Evolutionary conservation across 2,113 vertebrate genomes (phyloP).

Genomic region (Scortum barcoo): DNA sequence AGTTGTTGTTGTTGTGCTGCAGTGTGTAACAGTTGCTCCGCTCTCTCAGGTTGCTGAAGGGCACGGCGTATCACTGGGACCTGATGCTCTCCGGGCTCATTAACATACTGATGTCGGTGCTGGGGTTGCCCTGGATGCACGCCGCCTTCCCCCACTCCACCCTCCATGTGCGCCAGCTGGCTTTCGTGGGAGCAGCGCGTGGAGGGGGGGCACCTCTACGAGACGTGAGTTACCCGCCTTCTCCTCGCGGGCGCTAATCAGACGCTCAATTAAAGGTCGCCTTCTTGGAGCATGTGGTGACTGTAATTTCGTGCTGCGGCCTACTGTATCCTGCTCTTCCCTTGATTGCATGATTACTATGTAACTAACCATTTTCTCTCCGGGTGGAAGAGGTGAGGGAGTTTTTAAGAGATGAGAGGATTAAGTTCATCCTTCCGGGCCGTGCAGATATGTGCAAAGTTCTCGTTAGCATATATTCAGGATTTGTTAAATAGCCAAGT

Average conservation of each 20-base stretch:
- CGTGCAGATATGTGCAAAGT: conserved; percentile 24
- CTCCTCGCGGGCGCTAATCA: conserved; percentile 41
- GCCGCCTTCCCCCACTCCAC: conserved; percentile 97
- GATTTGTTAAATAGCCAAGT: conserved; percentile 34
- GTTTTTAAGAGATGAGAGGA: conserved; percentile 55
- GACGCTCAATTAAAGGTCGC: conserved; percentile 61
- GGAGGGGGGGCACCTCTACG: conserved; percentile 96
- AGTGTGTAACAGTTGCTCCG: conserved; percentile 13
- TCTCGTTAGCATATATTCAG: conserved; percentile 30
- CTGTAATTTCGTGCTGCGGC: conserved; percentile 51
- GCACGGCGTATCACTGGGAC: conserved; percentile 99
- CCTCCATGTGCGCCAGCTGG: conserved; percentile 94
- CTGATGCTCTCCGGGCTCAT: conserved; percentile 95
- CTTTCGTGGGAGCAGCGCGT: conserved; percentile 95
- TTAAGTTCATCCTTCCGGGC: conserved; percentile 40
- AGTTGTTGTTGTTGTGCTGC: conserved; percentile 6
- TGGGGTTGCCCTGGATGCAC: conserved; percentile 98
- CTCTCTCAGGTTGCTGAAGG: conserved; percentile 92
- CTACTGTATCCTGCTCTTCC: conserved; percentile 56
- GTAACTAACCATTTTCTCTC: conserved; percentile 48
- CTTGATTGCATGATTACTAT: conserved; percentile 68
- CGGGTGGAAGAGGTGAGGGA: conserved; percentile 48
- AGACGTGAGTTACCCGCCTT: conserved; percentile 90
- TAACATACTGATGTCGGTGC: conserved; percentile 94
- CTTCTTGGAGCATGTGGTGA: conserved; percentile 39